phyloP scores from a whole-genome alignment of 2,888 invertebrate genomes.

The Troides oblongomaculatus region DNA sequence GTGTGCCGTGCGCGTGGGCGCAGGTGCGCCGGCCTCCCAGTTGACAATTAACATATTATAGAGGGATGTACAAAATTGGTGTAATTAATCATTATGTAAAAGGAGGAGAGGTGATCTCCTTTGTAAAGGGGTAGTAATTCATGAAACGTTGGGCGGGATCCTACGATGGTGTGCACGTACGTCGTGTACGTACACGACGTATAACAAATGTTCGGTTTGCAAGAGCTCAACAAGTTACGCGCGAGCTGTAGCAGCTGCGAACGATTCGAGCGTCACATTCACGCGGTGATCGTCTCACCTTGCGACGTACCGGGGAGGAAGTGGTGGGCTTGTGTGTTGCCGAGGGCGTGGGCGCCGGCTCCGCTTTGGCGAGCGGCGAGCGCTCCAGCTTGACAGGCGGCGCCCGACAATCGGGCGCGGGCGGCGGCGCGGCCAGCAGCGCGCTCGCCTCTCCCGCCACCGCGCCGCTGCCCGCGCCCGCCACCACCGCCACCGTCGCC shows the following conservation, averaged over 20 bases:
- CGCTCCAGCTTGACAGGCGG: constrained; percentile 65
- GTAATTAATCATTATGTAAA: too few species aligned
- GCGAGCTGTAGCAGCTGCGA: neutral
- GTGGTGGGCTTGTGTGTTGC: constrained; percentile 55
- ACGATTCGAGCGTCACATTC: constrained; percentile 13
- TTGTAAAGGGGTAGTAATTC: too few species aligned
- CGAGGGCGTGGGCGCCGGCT: constrained; percentile 40
- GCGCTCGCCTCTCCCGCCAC: constrained; percentile 34
- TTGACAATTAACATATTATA: too few species aligned
- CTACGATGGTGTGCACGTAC: too few species aligned
- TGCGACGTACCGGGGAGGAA: constrained; percentile 83
- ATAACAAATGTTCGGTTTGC: too few species aligned
- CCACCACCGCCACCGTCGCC: constrained; percentile 18
- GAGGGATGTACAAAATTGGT: too few species aligned
- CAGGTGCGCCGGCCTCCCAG: too few species aligned
- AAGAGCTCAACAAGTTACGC: too few species aligned
- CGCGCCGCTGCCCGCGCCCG: too few species aligned
- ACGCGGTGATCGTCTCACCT: constrained; percentile 38
- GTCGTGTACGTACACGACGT: neutral
- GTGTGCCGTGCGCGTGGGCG: too few species aligned
- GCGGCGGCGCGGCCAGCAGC: constrained; percentile 67
- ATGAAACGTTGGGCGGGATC: too few species aligned
- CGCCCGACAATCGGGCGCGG: constrained; percentile 38
- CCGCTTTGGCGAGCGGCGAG: constrained; percentile 60
- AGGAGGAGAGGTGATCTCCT: too few species aligned